Evolutionary conservation across 1,140 invertebrate species (phyloP).

Genomic region (Drosophila cardini): DNA sequence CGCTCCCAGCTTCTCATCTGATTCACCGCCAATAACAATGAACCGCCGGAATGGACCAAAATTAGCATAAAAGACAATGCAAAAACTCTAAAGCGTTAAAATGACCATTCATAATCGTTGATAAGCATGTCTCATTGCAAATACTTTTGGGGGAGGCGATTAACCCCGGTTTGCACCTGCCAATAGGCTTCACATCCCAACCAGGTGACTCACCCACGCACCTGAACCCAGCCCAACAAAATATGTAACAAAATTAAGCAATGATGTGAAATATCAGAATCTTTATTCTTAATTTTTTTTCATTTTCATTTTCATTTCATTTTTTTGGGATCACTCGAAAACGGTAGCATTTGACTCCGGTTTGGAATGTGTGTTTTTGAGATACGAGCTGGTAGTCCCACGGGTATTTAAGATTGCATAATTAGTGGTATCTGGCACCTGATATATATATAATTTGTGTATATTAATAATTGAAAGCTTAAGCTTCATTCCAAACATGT

Average conservation of each 20-base stretch:
- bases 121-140: constrained; percentile 10
- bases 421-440: constrained; percentile 27
- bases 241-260: background rate
- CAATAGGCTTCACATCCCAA: background rate
- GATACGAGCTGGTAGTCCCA: constrained; percentile 1
- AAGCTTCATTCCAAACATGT: constrained; percentile 25
- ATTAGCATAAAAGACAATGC: constrained; percentile 35
- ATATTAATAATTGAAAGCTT: constrained; percentile 6
- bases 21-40: constrained; percentile 39
- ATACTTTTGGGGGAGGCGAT: constrained; percentile 34
- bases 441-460: constrained; percentile 11
- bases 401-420: constrained; percentile 20
- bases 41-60: constrained; percentile 13
- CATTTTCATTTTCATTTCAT: background rate
- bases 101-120: constrained; percentile 33
- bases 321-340: background rate
- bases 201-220: constrained; percentile 7
- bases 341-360: constrained; percentile 18
- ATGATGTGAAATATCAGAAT: constrained; percentile 1
- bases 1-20: constrained; percentile 36
- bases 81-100: constrained; percentile 19
- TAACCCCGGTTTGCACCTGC: constrained; percentile 14
- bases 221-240: constrained; percentile 2
- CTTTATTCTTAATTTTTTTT: background rate
- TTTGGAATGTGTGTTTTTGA: constrained; percentile 28